Conservation (phyloP, 2,888 invertebrate species). For the Corythucha ciliata region DNA sequence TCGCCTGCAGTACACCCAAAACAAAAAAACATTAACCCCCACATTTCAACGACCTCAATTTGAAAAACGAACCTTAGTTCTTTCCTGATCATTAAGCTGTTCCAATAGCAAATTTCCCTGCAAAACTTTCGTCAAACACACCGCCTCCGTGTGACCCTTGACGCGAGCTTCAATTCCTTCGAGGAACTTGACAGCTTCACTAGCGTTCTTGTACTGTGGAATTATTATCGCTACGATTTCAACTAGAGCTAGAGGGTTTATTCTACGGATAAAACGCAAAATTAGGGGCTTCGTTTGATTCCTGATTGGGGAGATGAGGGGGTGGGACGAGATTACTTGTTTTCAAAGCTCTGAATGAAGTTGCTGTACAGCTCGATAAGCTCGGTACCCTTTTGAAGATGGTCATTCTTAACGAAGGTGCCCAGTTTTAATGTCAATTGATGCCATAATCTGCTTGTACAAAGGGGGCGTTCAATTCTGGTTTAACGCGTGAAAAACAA, state of each 20-base stretch:
- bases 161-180: constrained; percentile 82
- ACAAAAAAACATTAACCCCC: background rate
- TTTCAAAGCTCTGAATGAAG: constrained; percentile 88
- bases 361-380: constrained; percentile 79
- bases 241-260: constrained; percentile 84
- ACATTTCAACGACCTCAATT: background rate
- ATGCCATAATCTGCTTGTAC: constrained; percentile 78
- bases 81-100: constrained; percentile 64
- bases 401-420: constrained; percentile 67
- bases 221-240: constrained; percentile 74
- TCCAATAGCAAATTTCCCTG: constrained; percentile 71
- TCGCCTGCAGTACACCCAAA: constrained; percentile 45
- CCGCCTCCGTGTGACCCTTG: constrained; percentile 73
- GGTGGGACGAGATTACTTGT: constrained; percentile 59
- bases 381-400: constrained; percentile 65
- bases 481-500: background rate
- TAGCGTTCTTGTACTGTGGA: constrained; percentile 67
- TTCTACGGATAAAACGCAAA: constrained; percentile 47
- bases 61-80: constrained; percentile 43
- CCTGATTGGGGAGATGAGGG: background rate
- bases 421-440: constrained; percentile 80
- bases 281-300: background rate
- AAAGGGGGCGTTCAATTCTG: constrained; percentile 3
- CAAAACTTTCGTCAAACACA: constrained; percentile 79
- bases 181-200: constrained; percentile 77